A percentile compares a stretch with the other conserved stretches of the same genome.
phyloP scores from a whole-genome alignment of 1,140 invertebrate genomes.

The Calycopis cecrops region DNA sequence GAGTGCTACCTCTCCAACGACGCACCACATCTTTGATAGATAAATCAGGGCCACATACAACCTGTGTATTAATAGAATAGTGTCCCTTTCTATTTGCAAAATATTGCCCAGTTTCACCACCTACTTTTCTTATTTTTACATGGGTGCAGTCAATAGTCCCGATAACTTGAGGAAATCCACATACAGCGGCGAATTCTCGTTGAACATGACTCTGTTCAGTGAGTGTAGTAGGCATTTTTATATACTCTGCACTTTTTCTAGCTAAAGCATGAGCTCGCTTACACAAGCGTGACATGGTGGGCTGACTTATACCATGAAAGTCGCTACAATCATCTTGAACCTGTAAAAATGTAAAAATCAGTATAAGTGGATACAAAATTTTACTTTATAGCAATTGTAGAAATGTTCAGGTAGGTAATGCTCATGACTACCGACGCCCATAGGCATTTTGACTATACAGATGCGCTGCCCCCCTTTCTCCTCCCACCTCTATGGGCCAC shows the following conservation, averaged over 20 bases:
- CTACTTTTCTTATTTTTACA: constrained; percentile 24
- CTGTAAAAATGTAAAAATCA: constrained; percentile 15
- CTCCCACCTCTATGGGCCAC: no score
- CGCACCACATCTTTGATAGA: constrained; percentile 13
- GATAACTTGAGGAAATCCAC: constrained; percentile 12
- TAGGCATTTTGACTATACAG: no score
- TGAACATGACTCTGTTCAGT: constrained; percentile 11
- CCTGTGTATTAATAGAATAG: constrained; percentile 15
- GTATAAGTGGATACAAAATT: no score
- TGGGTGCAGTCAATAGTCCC: constrained; percentile 19
- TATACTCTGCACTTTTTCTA: constrained; percentile 9
- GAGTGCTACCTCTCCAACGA: constrained; percentile 14
- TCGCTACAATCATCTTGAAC: constrained; percentile 21
- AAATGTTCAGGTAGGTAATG: no score
- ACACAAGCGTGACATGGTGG: constrained; percentile 14
- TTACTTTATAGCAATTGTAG: not conserved
- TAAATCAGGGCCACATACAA: constrained; percentile 16
- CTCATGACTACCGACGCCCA: no score
- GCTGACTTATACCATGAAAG: constrained; percentile 19
- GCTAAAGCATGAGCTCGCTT: no score
- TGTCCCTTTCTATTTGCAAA: constrained; percentile 13
- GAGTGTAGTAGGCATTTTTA: constrained; percentile 17
- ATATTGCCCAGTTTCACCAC: no score
- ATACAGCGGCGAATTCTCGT: constrained; percentile 11
- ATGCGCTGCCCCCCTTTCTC: no score